Conservation (phyloP, 1,140 invertebrate genomes). For the Pseudomyrmex pallidus region DNA sequence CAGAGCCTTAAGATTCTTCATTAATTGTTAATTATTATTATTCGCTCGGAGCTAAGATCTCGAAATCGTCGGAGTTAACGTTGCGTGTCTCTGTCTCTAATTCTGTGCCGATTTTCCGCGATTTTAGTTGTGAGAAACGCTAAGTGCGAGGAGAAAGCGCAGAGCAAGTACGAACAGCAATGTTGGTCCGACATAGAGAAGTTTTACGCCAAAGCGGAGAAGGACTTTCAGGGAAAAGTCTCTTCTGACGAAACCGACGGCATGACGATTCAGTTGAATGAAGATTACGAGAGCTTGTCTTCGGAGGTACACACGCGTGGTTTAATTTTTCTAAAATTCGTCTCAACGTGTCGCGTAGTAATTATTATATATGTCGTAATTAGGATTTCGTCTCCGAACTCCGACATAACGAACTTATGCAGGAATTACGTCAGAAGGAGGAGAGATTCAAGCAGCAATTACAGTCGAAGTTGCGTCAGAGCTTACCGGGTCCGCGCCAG, state of each 20-base stretch:
- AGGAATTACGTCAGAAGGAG: slow-evolving; percentile 61
- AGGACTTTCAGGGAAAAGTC: slow-evolving; percentile 65
- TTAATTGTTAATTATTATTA: too few species aligned
- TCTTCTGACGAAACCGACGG: slow-evolving; percentile 47
- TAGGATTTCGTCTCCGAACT: slow-evolving; percentile 46
- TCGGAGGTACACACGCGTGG: slow-evolving; percentile 37
- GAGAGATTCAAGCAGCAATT: slow-evolving; percentile 76
- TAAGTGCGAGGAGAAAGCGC: slow-evolving; percentile 84
- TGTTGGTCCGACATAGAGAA: slow-evolving; percentile 75
- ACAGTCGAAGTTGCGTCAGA: slow-evolving; percentile 73
- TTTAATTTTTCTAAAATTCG: background rate
- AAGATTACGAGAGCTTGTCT: slow-evolving; percentile 51
- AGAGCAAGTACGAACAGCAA: slow-evolving; percentile 73
- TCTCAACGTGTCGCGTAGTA: background rate
- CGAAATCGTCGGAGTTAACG: background rate
- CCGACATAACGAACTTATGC: slow-evolving; percentile 54
- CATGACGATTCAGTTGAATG: slow-evolving; percentile 30
- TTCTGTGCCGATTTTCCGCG: background rate
- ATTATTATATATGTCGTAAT: slow-evolving; percentile 13
- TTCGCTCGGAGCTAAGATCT: background rate
- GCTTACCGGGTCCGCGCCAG: slow-evolving; percentile 77
- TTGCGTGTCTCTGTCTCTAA: background rate
- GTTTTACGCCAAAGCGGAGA: slow-evolving; percentile 76
- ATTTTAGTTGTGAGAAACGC: slow-evolving; percentile 84
- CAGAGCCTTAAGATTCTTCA: too few species aligned